Evolutionary conservation across 2,113 vertebrate species (phyloP).

Genomic region (Alexandromys fortis): DNA sequence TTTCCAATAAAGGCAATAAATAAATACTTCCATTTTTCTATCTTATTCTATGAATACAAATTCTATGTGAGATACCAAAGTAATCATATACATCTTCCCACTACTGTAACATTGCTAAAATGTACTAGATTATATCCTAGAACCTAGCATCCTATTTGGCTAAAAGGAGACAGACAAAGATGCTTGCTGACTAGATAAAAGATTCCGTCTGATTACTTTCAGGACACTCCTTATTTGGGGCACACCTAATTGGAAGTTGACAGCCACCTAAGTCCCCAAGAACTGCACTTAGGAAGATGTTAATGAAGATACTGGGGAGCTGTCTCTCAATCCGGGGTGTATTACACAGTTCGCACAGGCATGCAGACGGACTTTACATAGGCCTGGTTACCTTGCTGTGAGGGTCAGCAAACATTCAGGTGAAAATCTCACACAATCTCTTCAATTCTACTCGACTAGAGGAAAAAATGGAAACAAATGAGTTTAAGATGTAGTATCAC

Average conservation of each 20-base stretch:
- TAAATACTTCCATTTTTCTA: conserved; percentile 50
- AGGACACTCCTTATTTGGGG: not conserved
- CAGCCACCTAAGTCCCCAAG: not conserved
- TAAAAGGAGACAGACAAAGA: conserved; percentile 8
- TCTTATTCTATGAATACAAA: conserved; percentile 5
- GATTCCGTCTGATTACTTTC: not conserved
- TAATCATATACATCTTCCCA: conserved; percentile 9
- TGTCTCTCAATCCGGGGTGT: not conserved
- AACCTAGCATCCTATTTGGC: not conserved
- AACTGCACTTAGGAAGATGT: not conserved
- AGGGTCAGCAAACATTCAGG: conserved; percentile 99
- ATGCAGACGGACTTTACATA: not conserved
- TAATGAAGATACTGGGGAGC: not conserved
- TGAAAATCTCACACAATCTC: conserved; percentile 99
- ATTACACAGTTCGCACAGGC: not conserved
- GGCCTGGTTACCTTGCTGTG: conserved; percentile 94
- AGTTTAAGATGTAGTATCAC: conserved; percentile 31
- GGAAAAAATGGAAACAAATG: not conserved
- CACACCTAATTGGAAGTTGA: not conserved
- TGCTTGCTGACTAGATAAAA: not conserved
- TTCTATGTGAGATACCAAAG: not conserved
- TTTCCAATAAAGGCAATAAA: conserved; percentile 29
- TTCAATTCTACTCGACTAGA: conserved; percentile 97
- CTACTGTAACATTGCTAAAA: not conserved
- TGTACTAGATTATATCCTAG: not conserved